These are phyloP conservation scores for Phortica magna DNA, from an alignment of 2,888 invertebrate genomes.

Conservation along the genomic window DNA sequence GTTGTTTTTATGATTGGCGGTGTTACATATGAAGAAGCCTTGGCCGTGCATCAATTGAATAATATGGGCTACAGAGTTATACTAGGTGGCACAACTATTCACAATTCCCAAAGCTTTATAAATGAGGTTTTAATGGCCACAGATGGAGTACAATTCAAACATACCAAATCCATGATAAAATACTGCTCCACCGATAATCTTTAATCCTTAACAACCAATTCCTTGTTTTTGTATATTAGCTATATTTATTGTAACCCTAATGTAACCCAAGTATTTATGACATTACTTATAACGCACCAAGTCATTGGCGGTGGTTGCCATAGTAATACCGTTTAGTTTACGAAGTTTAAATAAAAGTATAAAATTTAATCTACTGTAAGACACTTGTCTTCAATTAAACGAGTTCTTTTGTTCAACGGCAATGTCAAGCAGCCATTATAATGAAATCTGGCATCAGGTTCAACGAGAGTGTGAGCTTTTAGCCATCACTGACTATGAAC, in stretches of 20 bases:
- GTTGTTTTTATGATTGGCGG: slow-evolving; percentile 98
- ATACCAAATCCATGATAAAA: slow-evolving; percentile 86
- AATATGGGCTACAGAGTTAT: slow-evolving; percentile 86
- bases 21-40: slow-evolving; percentile 96
- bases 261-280: slow-evolving; percentile 10
- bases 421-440: slow-evolving; percentile 88
- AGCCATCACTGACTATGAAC: slow-evolving; percentile 79
- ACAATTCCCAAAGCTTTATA: slow-evolving; percentile 90
- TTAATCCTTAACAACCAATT: slow-evolving; percentile 49
- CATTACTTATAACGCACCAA: too few relatives aligned
- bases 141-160: slow-evolving; percentile 82
- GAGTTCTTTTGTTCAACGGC: neutral
- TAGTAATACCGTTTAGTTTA: slow-evolving; percentile 28
- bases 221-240: neutral
- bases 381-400: neutral
- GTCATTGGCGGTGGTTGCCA: neutral
- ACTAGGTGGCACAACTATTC: slow-evolving; percentile 94
- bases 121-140: slow-evolving; percentile 86
- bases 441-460: slow-evolving; percentile 83
- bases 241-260: neutral
- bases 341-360: neutral
- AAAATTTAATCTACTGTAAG: slow-evolving; percentile 17
- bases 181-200: slow-evolving; percentile 81
- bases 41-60: slow-evolving; percentile 90
- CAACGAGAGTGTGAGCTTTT: slow-evolving; percentile 78